Percentiles rank a stretch among this genome's conserved stretches.
Conservation (phyloP, 2,113 vertebrate genomes). For the Paratilapia polleni region DNA sequence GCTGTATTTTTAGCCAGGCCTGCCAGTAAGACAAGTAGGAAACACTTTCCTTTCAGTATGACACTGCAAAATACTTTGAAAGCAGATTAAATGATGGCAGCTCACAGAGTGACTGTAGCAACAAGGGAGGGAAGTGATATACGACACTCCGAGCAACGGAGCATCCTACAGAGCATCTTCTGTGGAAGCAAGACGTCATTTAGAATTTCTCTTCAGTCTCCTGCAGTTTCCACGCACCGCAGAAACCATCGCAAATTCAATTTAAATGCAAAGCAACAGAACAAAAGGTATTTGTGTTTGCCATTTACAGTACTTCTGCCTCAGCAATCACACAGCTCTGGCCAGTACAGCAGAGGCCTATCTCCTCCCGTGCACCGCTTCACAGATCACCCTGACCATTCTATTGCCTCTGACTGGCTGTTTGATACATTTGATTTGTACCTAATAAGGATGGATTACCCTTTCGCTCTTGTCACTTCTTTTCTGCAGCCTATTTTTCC, state of each 20-base stretch:
- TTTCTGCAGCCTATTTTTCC: conserved; percentile 39
- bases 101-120: conserved; percentile 7
- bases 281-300: conserved; percentile 55
- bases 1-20: not conserved
- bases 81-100: conserved; percentile 20
- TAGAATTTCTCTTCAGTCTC: conserved; percentile 36
- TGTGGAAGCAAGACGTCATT: conserved; percentile 30
- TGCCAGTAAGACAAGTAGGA: not conserved
- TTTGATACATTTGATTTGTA: conserved; percentile 55
- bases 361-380: conserved; percentile 9
- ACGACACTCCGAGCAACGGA: conserved; percentile 12
- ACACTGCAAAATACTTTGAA: conserved; percentile 16
- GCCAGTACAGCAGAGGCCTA: not conserved
- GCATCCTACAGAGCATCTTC: conserved; percentile 34
- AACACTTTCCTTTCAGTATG: conserved; percentile 3
- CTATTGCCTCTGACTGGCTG: conserved; percentile 31
- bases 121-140: conserved; percentile 25
- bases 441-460: conserved; percentile 70
- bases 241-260: conserved; percentile 58
- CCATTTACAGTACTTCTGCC: conserved; percentile 42
- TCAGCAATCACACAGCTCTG: conserved; percentile 28
- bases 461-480: conserved; percentile 20
- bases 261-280: conserved; percentile 77
- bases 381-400: conserved; percentile 39
- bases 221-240: conserved; percentile 32